Conservation (phyloP, 2,113 vertebrate species). For the Dasypus novemcinctus region DNA sequence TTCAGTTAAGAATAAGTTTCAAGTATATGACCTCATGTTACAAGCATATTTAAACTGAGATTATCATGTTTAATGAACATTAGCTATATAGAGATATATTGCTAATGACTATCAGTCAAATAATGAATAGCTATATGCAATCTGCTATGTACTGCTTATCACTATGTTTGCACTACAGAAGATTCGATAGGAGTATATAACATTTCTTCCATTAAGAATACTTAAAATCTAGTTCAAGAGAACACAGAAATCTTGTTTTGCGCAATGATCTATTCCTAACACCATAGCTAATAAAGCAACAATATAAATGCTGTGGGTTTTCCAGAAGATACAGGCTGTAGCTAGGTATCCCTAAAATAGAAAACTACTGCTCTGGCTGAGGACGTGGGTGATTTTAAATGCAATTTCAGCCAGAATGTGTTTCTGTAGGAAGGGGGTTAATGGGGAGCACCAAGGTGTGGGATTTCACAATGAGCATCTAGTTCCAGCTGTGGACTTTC, state of each 20-base stretch:
- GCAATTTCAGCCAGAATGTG: not conserved
- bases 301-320: not conserved
- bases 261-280: not conserved
- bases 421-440: not conserved
- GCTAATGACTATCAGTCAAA: too few relatives aligned
- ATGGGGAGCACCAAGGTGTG: rapidly evolving
- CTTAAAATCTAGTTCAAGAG: not conserved
- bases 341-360: not conserved
- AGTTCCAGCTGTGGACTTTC: not conserved
- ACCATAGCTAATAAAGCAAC: not conserved
- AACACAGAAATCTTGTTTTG: not conserved
- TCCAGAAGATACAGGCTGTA: not conserved
- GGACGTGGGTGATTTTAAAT: rapidly evolving
- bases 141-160: not conserved
- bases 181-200: too few relatives aligned
- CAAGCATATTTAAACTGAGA: not conserved
- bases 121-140: not conserved
- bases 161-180: rapidly evolving
- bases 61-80: not conserved
- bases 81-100: not conserved
- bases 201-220: not conserved
- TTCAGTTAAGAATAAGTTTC: not conserved
- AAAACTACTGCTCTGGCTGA: not conserved
- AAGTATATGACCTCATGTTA: not conserved
- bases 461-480: not conserved